A percentile compares a stretch with the other conserved stretches of the same genome.
These are phyloP conservation scores for Acanthosepion pharaonis DNA, from an alignment of 2,888 invertebrate genomes.

Conservation along the genomic window DNA sequence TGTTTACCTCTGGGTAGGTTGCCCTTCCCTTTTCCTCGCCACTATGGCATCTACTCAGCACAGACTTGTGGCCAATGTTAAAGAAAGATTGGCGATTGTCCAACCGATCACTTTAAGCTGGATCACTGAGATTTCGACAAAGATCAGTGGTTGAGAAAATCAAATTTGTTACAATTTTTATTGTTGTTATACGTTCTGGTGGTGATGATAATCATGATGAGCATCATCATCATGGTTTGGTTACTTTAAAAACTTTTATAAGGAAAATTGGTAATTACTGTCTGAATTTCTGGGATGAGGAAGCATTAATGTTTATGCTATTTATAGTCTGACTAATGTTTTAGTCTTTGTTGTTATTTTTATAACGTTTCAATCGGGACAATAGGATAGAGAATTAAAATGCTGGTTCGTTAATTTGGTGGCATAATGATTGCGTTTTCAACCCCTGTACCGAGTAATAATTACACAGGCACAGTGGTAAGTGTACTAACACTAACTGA, in stretches of 20 bases:
- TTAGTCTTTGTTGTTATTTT: too few species aligned
- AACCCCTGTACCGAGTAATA: too few species aligned
- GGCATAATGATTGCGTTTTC: too few species aligned
- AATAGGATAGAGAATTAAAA: too few species aligned
- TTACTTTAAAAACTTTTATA: too few species aligned
- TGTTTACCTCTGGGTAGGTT: neutral
- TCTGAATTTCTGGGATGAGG: neutral
- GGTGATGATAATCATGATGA: neutral
- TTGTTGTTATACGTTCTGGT: neutral
- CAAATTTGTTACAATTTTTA: neutral
- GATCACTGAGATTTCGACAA: neutral
- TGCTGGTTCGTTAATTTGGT: too few species aligned
- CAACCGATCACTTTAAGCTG: neutral
- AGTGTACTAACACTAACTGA: too few species aligned
- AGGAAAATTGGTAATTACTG: neutral
- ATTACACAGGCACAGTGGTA: too few species aligned
- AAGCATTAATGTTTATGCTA: too few species aligned
- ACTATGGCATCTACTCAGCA: neutral
- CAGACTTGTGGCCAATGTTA: neutral
- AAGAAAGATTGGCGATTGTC: neutral
- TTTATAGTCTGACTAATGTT: too few species aligned
- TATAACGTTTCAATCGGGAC: too few species aligned
- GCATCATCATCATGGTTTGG: too few species aligned
- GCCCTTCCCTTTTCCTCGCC: neutral
- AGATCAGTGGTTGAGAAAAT: constrained; percentile 6